Evolutionary conservation across 2,888 invertebrate genomes (phyloP), one percentile per base, ranked within the genome.

Genomic region (Globia sparganii): DNA sequence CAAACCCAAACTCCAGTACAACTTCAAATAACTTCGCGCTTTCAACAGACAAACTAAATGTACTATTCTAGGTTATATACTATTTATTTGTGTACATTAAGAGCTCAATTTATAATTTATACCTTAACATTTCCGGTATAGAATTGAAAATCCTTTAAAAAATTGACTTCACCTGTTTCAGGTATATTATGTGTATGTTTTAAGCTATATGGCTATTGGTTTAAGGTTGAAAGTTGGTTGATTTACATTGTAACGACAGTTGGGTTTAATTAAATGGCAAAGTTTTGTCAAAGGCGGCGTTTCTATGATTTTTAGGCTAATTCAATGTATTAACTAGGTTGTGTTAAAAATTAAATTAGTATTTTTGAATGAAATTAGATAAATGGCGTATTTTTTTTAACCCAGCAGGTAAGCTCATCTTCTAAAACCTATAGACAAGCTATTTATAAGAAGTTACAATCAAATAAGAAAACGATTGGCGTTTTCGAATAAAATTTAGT

Each of bases 141-240:
- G 25, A 68, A 69, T 59, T 25, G 13, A 46, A 53, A 72, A 59
- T 84, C 43, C 15, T 13, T 53, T 72, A 58, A 11, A 40, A 77
- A 67, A 61, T 77, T 59, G n/a, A 71, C 72, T 71, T 71, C 11
- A 13, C 21, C 58, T 40, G 59, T 71, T 25, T 34, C 40, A 40
- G 40, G 46, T 58, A 59, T 9, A 18, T 21, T 31, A 72, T 59
- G 4, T n/a, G 37, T 13, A 8, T 18, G 25, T 0, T 34, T n/a
- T 34, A 34, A 70, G 31, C 69, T n/a, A 67, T 83, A 83, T 0
- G 0, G 0, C 1, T 1, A 18, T n/a, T 0, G 4, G 0, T 0
- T n/a, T 84, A 83, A 72, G 64, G 86, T 78, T 75, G 43, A 75
- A 70, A 70, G 34, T 86, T 8, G 28, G 31, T 21, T 75, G 58